Percentiles rank a stretch among this genome's conserved stretches.
Conservation (phyloP, 2,113 vertebrate genomes). For the Tringa solitaria region DNA sequence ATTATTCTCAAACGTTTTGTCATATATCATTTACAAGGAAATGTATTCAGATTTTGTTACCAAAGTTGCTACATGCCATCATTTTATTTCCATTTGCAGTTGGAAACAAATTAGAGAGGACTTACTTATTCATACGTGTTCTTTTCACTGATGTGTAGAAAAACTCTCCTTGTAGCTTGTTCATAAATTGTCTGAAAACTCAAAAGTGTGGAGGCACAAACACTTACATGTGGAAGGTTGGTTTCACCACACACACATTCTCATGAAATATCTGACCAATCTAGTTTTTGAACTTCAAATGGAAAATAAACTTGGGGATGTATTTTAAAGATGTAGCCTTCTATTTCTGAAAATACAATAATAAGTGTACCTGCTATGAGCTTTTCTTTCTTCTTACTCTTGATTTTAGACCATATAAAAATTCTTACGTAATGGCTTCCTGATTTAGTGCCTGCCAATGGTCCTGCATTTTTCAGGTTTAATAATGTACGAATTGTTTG, state of each 20-base stretch:
- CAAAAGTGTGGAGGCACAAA: neutral
- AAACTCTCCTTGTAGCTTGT: neutral
- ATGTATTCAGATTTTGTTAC: neutral
- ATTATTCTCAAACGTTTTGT: neutral
- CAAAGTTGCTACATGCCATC: neutral
- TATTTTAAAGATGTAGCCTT: neutral
- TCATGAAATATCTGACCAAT: neutral
- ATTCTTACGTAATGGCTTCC: neutral
- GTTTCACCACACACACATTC: neutral
- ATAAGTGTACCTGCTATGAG: neutral
- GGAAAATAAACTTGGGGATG: neutral
- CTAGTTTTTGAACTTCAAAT: neutral
- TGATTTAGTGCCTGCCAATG: neutral
- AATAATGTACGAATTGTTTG: conserved; percentile 26
- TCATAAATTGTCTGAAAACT: neutral
- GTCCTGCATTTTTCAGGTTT: conserved; percentile 33
- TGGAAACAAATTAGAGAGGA: neutral
- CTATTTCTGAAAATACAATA: neutral
- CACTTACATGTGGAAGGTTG: neutral
- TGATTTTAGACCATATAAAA: neutral
- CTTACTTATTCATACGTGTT: neutral
- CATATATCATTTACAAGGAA: neutral
- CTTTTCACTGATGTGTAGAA: neutral
- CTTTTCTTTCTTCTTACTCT: neutral
- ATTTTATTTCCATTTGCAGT: neutral